A percentile compares a stretch with the other conserved stretches of the same genome.
These are phyloP conservation scores for western clawed frog (Xenopus tropicalis) DNA, from an alignment of 2,113 vertebrate genomes.

Conservation along the genomic window UCB_Xtro_10.0 CM004444.2:96024001-96024500, in stretches of 20 bases:
- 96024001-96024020: too few species aligned
- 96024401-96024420: not conserved
- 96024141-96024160: not conserved
- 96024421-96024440: not conserved
- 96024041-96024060: too few species aligned
- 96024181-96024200: slow-evolving; percentile 11
- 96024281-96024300: slow-evolving; percentile 29
- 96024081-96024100: not conserved
- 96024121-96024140: not conserved
- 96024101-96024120: not conserved
- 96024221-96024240: slow-evolving; percentile 30
- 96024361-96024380: slow-evolving; percentile 25
- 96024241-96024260: slow-evolving; percentile 27
- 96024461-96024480: not conserved
- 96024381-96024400: slow-evolving; percentile 12
- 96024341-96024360: slow-evolving; percentile 29
- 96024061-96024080: too few species aligned
- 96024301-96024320: slow-evolving; percentile 40
- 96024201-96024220: slow-evolving; percentile 25
- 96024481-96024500: too few species aligned
- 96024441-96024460: not conserved
- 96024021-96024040: too few species aligned
- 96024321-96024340: slow-evolving; percentile 32
- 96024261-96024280: slow-evolving; percentile 28
- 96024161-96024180: not conserved